Evolutionary conservation across 2,797 vertebrate species (phyloP).

Genomic region (Lepidocolaptes lacrymiger): DNA sequence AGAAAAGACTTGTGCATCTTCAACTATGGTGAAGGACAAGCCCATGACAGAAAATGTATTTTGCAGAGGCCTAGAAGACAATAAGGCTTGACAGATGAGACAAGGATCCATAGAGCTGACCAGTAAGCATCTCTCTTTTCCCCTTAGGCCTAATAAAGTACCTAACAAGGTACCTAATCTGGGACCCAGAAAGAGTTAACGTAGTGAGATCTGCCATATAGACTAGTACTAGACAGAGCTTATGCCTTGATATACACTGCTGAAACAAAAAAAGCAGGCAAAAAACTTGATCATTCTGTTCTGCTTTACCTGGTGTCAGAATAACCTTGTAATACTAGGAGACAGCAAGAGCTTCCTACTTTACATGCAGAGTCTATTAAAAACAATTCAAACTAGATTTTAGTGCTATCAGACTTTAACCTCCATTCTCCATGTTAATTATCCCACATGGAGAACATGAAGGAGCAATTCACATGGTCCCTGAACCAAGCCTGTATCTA

Average conservation of each 20-base stretch:
- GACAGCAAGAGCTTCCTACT: not conserved
- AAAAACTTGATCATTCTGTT: not conserved
- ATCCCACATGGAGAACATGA: not conserved
- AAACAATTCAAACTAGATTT: not conserved
- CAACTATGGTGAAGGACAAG: not conserved
- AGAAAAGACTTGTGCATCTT: not conserved
- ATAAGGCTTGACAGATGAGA: not conserved
- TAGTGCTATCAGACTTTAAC: not conserved
- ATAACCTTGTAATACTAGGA: not conserved
- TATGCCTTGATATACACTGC: not conserved
- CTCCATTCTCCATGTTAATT: not conserved
- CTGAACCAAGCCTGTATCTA: not conserved
- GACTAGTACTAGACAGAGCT: not conserved
- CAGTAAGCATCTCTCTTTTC: not conserved
- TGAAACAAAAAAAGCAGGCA: not conserved
- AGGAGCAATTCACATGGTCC: not conserved
- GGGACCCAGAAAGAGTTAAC: not conserved
- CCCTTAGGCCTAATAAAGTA: not conserved
- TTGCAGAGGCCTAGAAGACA: not conserved
- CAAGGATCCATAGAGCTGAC: not conserved
- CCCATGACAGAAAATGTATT: not conserved
- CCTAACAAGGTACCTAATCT: not conserved
- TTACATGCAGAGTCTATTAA: not conserved
- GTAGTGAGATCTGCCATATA: not conserved
- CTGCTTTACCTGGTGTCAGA: not conserved